Evolutionary conservation across 2,888 invertebrate genomes (phyloP), one percentile per base, ranked within the genome.

Genomic region (Melikaiella ostensackeni): DNA sequence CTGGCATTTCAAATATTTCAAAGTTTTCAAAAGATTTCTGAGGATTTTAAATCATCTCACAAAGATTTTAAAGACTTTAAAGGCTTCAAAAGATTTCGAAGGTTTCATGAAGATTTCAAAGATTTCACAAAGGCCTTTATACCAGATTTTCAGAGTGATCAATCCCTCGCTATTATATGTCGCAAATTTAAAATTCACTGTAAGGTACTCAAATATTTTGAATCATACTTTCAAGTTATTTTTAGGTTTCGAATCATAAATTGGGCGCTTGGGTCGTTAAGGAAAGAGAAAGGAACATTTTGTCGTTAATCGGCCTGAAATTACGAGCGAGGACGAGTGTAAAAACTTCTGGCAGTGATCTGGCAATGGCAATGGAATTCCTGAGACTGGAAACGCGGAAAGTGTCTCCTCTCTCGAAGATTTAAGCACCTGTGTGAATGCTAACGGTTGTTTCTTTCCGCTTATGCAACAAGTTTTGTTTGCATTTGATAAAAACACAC

Each of bases 391-490:
- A 46, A 30, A 46, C 27, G 46, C 66, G 46, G 46, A 70, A 70
- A 70, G 30, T 50, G 24, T 70, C 46, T 13, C n/a, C 50, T 30
- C 9, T 4, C 19, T 11, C 5, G 30, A 50, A 46, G 46, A 27
- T 11, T 70, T 33, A 6, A 50, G 50, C 9, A 27, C 27, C 46
- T 46, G 30, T 46, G 46, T 30, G 19, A 50, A 27, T 27, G 24
- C n/a, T 70, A 70, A 70, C 70, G 70, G 70, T 70, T 30, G 50
- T 46, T 66, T 19, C 24, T 46, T 66, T 42, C 24, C 46, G 70
- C 24, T 70, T 70, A 70, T 50, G 50, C 42, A 70, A 70, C 70
- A 50, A 70, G 21, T 70, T 70, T 50, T 50, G 30, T 70, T 70
- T 70, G 30, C 4, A 9, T 46, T 46, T 19, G 66, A 70, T 50